Base-by-base conservation (phyloP, 2,113 vertebrate genomes). In the Chrysochloris asiatica region DNA sequence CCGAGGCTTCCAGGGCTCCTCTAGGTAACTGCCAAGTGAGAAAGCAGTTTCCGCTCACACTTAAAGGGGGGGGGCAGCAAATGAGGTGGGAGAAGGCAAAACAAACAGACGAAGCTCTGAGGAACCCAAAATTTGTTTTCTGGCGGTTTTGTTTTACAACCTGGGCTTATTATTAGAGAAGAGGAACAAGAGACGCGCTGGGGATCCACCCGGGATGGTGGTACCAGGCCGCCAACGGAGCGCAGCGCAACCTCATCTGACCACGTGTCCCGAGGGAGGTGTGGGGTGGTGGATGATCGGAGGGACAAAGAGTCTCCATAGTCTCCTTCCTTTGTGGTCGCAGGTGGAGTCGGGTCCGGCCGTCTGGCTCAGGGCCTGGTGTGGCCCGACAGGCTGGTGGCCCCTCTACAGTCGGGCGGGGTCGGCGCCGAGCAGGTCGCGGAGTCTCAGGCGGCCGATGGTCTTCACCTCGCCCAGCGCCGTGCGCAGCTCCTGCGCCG, bases 381-480 rank as follows among this genome's bases (percentile, higher is more conserved):
- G 75, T 63, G 21, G n/a, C n/a, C 59, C 26, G 61, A 43, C 33
- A 2, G 17, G 26, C 36, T 21, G 67, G 3, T 21, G 67, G n/a
- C 36, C 30, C 59, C 0, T 24, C 95, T 90, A 96, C 50, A 97
- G 86, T 38, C 96, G 94, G 89, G 96, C 95, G 0, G 50, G 41
- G 28, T 77, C 38, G 0, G 50, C 3, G 6, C 75, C 28, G 5
- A 94, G 61, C 4, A 98, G 96, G 43, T 92, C 93, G 5, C 96
- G 95, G 6, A 98, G 95, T 13, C 98, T 98, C 85, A 98, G 95
- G 86, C 73, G 96, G 69, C 97, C 96, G 77, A 99, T 98, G 95
- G 98, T 98, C 95, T 98, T 98, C 94, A 98, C 98, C 94, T 99
- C 98, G 41, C 95, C 97, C 72, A 98, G 96, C 30, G 97, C 98